phyloP scores from a whole-genome alignment of 2,113 vertebrate genomes.

The Chloropsis hardwickii region DNA sequence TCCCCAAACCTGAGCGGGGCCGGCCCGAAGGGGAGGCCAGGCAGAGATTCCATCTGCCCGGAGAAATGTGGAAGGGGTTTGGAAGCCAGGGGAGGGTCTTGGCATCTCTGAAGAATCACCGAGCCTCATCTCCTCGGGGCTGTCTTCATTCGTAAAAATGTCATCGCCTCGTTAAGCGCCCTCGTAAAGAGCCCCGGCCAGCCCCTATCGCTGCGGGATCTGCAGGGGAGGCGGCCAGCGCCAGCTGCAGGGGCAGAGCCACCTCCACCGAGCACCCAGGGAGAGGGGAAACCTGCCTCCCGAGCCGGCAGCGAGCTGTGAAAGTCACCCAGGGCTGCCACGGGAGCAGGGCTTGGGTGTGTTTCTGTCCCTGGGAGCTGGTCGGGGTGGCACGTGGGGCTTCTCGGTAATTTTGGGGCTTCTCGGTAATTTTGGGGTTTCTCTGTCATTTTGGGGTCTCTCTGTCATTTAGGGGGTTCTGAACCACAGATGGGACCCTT shows the following conservation, averaged over 20 bases:
- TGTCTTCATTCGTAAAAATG: slow-evolving; percentile 67
- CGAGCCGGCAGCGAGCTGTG: background rate
- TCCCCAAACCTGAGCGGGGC: background rate
- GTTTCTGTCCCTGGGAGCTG: background rate
- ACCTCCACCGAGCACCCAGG: background rate
- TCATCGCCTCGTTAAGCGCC: slow-evolving; percentile 68
- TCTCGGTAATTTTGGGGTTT: background rate
- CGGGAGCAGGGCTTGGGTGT: background rate
- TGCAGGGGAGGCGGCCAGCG: slow-evolving; percentile 47
- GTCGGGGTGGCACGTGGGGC: background rate
- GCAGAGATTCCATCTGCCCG: background rate
- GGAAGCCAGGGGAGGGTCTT: background rate
- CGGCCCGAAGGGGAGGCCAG: background rate
- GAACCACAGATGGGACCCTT: background rate
- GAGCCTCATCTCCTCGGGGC: background rate
- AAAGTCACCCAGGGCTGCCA: background rate
- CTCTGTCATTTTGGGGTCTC: background rate
- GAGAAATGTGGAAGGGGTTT: background rate
- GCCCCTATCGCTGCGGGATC: slow-evolving; percentile 29
- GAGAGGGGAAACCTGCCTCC: background rate
- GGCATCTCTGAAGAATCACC: background rate
- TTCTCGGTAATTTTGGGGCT: background rate
- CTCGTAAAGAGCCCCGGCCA: slow-evolving; percentile 62
- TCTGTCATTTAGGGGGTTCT: background rate
- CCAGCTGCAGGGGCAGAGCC: slow-evolving; percentile 42